Evolutionary conservation across 2,797 vertebrate genomes (phyloP).

Genomic region (Phoeniculus purpureus): DNA sequence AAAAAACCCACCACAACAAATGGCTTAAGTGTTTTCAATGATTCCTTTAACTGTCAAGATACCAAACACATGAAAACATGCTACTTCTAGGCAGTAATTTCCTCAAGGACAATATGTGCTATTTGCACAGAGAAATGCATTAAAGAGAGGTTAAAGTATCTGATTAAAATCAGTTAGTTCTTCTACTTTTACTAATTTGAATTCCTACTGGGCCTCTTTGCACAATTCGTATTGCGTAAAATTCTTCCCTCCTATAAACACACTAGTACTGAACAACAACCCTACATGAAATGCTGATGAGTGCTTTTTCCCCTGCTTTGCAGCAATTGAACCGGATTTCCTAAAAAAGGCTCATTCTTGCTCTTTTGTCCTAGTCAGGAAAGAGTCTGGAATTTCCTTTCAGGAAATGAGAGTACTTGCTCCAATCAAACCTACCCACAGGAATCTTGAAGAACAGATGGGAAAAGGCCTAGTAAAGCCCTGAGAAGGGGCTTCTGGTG

Average conservation of each 20-base stretch:
- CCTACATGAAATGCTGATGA: neutral
- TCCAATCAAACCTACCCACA: neutral
- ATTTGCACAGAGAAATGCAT: neutral
- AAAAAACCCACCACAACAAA: neutral
- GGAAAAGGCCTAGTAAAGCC: neutral
- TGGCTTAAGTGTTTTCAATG: neutral
- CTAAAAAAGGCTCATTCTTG: neutral
- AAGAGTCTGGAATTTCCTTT: slow-evolving; percentile 39
- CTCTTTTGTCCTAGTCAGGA: neutral
- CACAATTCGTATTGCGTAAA: neutral
- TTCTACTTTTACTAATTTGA: neutral
- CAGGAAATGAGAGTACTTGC: slow-evolving; percentile 29
- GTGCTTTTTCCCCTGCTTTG: neutral
- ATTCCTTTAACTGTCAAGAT: neutral
- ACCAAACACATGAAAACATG: neutral
- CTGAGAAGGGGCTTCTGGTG: neutral
- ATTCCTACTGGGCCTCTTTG: neutral
- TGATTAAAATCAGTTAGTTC: neutral
- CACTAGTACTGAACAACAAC: neutral
- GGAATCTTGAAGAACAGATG: neutral
- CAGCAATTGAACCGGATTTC: slow-evolving; percentile 4
- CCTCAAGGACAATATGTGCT: neutral
- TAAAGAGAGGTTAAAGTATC: neutral
- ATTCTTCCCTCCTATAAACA: neutral
- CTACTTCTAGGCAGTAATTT: neutral